These are phyloP conservation scores for Liposcelis brunnea DNA, from an alignment of 2,888 invertebrate species.

Conservation along the genomic window DNA sequence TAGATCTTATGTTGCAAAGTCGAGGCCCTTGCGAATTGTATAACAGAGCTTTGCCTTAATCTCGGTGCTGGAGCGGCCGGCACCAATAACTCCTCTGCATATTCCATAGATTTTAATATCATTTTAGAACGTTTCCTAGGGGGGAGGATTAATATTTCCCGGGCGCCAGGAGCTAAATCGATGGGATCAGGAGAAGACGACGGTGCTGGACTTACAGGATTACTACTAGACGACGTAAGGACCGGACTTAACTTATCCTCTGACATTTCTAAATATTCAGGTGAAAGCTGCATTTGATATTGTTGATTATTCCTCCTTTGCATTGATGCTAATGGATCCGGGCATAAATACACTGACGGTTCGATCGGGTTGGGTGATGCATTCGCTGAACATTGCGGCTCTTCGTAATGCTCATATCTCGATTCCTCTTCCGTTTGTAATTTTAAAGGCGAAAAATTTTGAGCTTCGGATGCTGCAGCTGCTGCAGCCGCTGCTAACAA, in stretches of 20 bases:
- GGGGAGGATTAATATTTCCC: slow-evolving; percentile 48
- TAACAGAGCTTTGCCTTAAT: slow-evolving; percentile 52
- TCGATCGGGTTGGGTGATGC: slow-evolving; percentile 12
- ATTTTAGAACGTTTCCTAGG: slow-evolving; percentile 61
- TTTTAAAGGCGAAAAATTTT: no score
- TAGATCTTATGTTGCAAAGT: background rate
- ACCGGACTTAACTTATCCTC: slow-evolving; percentile 17
- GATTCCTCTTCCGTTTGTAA: background rate
- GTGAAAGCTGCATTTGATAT: slow-evolving; percentile 15
- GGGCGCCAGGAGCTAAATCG: slow-evolving; percentile 29
- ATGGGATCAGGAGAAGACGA: slow-evolving; percentile 36
- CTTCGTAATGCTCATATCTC: background rate
- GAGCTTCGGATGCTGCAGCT: slow-evolving; percentile 7
- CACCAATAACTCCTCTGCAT: slow-evolving; percentile 23
- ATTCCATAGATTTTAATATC: slow-evolving; percentile 50
- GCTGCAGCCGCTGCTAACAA: slow-evolving; percentile 26
- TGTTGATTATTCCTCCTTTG: slow-evolving; percentile 14
- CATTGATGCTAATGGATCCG: slow-evolving; percentile 19
- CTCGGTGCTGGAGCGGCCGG: slow-evolving; percentile 25
- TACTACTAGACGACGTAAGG: slow-evolving; percentile 40
- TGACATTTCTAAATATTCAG: slow-evolving; percentile 15
- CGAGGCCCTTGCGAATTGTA: slow-evolving; percentile 65
- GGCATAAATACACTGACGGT: slow-evolving; percentile 20
- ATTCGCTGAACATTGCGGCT: background rate
- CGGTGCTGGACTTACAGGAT: slow-evolving; percentile 35